A percentile compares a stretch with the other conserved stretches of the same genome.
Evolutionary conservation across 2,888 invertebrate genomes (phyloP).

Genomic region (Anthrax anthrax): DNA sequence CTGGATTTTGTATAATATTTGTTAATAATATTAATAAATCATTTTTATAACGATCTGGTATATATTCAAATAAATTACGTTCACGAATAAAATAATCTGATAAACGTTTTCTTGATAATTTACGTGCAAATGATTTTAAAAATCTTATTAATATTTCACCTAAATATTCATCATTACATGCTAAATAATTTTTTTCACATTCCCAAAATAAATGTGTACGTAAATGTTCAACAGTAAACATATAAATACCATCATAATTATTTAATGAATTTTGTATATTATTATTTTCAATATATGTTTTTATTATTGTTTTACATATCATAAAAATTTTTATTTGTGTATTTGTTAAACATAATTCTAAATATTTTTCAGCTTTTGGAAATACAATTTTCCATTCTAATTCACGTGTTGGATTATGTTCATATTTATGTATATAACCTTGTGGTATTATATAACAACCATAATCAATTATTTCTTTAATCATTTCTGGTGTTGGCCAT

Average conservation of each 20-base stretch:
- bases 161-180: slow-evolving; percentile 59
- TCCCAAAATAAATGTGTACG: slow-evolving; percentile 63
- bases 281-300: slow-evolving; percentile 53
- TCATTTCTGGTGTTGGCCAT: slow-evolving; percentile 57
- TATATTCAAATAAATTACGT: slow-evolving; percentile 58
- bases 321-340: slow-evolving; percentile 58
- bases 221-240: slow-evolving; percentile 52
- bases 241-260: slow-evolving; percentile 37
- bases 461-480: slow-evolving; percentile 47
- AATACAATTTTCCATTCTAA: slow-evolving; percentile 69
- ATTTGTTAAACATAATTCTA: slow-evolving; percentile 56
- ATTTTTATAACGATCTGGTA: slow-evolving; percentile 46
- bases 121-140: slow-evolving; percentile 45
- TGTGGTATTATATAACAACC: slow-evolving; percentile 58
- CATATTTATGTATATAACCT: slow-evolving; percentile 49
- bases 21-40: slow-evolving; percentile 51
- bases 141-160: slow-evolving; percentile 52
- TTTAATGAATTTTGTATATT: slow-evolving; percentile 24
- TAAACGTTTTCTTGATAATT: slow-evolving; percentile 45
- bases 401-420: slow-evolving; percentile 44
- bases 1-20: slow-evolving; percentile 54
- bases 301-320: slow-evolving; percentile 52
- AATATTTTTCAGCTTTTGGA: slow-evolving; percentile 58
- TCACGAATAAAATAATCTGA: slow-evolving; percentile 59
- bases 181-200: slow-evolving; percentile 53